These are phyloP conservation scores for Datnioides undecimradiatus DNA, from an alignment of 2,113 vertebrate genomes.

Conservation along the genomic window DNA sequence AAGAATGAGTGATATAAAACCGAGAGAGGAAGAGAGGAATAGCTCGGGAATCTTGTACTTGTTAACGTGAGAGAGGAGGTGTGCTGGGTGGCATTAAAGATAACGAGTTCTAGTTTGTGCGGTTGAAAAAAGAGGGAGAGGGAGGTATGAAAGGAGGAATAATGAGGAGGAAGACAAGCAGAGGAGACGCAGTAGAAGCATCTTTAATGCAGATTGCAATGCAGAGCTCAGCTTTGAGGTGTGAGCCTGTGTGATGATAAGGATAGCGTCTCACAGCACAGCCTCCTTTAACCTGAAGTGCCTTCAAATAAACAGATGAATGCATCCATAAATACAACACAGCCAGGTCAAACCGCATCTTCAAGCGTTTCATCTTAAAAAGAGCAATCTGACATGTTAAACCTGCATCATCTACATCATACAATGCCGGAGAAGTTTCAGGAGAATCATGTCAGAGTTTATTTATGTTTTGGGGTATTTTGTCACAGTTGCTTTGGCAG, in stretches of 20 bases:
- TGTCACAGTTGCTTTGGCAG: not conserved
- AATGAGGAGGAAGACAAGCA: slow-evolving; percentile 20
- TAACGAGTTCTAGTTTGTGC: slow-evolving; percentile 32
- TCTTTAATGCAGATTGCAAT: slow-evolving; percentile 36
- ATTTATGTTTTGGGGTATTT: not conserved
- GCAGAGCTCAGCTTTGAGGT: slow-evolving; percentile 36
- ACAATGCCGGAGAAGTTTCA: not conserved
- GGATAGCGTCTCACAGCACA: not conserved
- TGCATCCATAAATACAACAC: not conserved
- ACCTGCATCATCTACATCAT: not conserved
- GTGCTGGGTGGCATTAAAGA: slow-evolving; percentile 40
- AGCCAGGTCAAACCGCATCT: not conserved
- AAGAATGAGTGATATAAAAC: slow-evolving; percentile 32
- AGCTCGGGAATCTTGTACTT: slow-evolving; percentile 38
- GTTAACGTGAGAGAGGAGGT: slow-evolving; percentile 34
- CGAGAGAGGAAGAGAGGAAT: slow-evolving; percentile 3
- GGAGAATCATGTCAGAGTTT: not conserved
- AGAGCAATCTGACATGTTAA: not conserved
- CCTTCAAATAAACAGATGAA: not conserved
- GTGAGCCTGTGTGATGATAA: slow-evolving; percentile 25
- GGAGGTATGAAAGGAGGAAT: slow-evolving; percentile 9
- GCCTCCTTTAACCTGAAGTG: slow-evolving; percentile 8
- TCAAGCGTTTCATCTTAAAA: not conserved
- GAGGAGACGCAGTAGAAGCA: slow-evolving; percentile 18
- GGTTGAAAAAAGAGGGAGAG: slow-evolving; percentile 21